Conservation (phyloP, 2,113 vertebrate species). For the Lanius collurio region DNA sequence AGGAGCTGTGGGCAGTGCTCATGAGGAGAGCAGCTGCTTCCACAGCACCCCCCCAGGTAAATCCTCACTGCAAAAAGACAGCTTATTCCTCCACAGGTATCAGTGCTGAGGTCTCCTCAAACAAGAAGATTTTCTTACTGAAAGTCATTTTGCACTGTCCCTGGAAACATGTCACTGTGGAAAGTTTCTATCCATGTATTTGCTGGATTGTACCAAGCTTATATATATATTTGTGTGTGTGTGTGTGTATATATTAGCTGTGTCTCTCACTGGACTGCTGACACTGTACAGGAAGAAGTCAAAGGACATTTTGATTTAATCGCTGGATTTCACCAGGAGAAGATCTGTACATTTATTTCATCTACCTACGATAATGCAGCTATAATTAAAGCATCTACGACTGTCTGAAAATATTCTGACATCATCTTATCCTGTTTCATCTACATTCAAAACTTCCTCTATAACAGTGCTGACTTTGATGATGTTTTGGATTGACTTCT, state of each 20-base stretch:
- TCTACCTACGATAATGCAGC: neutral
- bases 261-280: neutral
- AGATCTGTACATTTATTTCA: neutral
- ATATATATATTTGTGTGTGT: accelerated
- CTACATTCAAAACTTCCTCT: neutral
- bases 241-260: neutral
- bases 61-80: neutral
- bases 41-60: neutral
- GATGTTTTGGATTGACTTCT: neutral
- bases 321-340: neutral
- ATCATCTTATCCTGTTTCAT: neutral
- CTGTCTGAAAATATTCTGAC: neutral
- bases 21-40: neutral
- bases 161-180: accelerated
- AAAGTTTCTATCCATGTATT: neutral
- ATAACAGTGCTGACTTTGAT: neutral
- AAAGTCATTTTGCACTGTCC: neutral
- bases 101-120: neutral
- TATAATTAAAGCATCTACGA: neutral
- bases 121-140: neutral
- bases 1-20: neutral
- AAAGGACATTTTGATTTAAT: neutral
- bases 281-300: neutral
- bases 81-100: neutral
- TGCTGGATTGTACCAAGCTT: neutral